Evolutionary conservation across 2,797 vertebrate species (phyloP).

Genomic region (Neoniphon sammara): DNA sequence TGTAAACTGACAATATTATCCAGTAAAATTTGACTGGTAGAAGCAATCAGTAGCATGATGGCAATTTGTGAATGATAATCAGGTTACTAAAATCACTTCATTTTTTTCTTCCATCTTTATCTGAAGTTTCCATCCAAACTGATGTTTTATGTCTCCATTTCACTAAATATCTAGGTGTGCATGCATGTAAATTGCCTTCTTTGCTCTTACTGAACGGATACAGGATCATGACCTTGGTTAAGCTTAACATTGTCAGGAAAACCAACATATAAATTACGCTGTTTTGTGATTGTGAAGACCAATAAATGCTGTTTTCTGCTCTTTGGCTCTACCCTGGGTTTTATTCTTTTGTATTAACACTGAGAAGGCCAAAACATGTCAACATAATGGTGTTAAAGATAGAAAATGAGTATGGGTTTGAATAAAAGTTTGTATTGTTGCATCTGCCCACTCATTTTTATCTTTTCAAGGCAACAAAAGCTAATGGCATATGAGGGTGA

Average conservation of each 20-base stretch:
- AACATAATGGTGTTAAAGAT: conserved; percentile 13
- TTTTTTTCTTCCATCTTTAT: conserved; percentile 10
- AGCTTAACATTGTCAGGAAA: conserved; percentile 72
- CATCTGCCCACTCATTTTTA: not conserved
- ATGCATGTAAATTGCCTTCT: conserved; percentile 29
- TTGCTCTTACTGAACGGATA: conserved; percentile 66
- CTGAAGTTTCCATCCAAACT: not conserved
- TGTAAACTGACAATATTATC: no score
- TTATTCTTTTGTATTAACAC: not conserved
- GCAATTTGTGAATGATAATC: not conserved
- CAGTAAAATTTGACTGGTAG: no score
- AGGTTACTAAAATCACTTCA: not conserved
- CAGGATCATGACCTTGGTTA: conserved; percentile 78
- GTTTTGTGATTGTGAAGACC: conserved; percentile 32
- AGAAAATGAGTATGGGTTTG: conserved; percentile 7
- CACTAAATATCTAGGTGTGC: conserved; percentile 29
- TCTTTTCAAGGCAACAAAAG: not conserved
- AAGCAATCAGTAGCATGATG: not conserved
- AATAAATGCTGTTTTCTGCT: conserved; percentile 5
- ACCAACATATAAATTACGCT: conserved; percentile 55
- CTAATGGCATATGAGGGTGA: not conserved
- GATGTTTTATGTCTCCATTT: conserved; percentile 22
- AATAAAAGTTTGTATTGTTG: not conserved
- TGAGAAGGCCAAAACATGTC: not conserved
- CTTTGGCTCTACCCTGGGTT: conserved; percentile 10